Base-by-base conservation (phyloP, 2,888 invertebrate genomes). In the Melanophora roralis region DNA sequence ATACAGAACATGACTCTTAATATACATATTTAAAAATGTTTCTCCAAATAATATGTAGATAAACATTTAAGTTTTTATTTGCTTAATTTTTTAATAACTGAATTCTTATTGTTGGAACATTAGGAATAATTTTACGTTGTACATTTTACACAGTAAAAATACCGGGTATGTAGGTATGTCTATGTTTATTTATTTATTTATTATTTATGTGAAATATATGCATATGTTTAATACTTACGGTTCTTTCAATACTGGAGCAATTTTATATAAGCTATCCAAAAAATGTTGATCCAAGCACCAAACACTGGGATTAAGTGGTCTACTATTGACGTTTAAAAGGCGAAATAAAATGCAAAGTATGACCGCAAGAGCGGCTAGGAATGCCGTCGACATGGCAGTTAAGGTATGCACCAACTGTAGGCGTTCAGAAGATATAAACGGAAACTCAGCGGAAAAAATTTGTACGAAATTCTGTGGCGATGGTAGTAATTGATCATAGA, bases 271-370 rank as follows among this genome's bases (percentile, higher is more conserved):
- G 82, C 94, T 94, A 86, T 95, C 93, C 83, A 95, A 91, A 89
- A 96, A 96, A 84, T 92, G 92, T 86, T 92, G 92, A 90, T 96
- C 95, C 87, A 93, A 92, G 88, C 95, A 95, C 90, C 93, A 94
- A 79, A 96, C 92, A 85, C 93, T 92, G 77, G 96, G 95, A 90
- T 94, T 94, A 85, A 94, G 93, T 38, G 96, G 93, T 88, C 95
- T 94, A 87, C 95, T 95, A 90, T 95, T 95, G 81, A 96, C 95
- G 90, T 96, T 96, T 84, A 96, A 90, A 89, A 96, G 94, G 89
- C 96, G 92, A 89, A 96, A 96, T 83, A 96, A 92, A 86, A 96
- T 92, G 90, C 95, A 95, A 81, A 96, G 91, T 85, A 96, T 94
- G 80, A 96, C 95, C 82, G 96, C 96, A 84, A 96, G 91, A 77